Evolutionary conservation across 2,888 invertebrate species (phyloP).

Genomic region (Petrolisthes manimaculis): DNA sequence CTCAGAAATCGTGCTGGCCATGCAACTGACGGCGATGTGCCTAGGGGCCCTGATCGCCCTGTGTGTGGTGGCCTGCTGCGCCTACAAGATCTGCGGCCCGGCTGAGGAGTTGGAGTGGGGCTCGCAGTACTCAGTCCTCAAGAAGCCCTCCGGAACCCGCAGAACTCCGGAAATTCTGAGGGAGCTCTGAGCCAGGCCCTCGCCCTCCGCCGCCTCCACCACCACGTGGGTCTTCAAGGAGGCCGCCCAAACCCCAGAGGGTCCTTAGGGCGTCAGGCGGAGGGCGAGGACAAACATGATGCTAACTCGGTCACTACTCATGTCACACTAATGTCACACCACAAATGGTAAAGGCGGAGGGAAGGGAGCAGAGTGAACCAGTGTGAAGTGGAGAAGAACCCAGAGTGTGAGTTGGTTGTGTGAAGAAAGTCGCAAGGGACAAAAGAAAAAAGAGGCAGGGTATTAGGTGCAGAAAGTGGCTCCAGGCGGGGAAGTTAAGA

Average conservation of each 20-base stretch:
- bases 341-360: neutral
- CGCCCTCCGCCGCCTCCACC: constrained; percentile 19
- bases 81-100: constrained; percentile 65
- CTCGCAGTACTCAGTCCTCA: constrained; percentile 53
- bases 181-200: constrained; percentile 46
- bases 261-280: neutral
- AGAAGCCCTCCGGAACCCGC: constrained; percentile 36
- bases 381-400: no score
- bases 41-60: constrained; percentile 62
- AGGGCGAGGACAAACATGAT: neutral
- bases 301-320: no score
- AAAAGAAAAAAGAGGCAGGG: no score
- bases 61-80: constrained; percentile 65
- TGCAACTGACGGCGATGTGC: constrained; percentile 65
- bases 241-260: neutral
- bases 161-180: constrained; percentile 50
- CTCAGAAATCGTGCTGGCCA: constrained; percentile 63
- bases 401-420: no score
- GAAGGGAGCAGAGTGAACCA: neutral
- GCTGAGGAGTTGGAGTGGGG: constrained; percentile 63
- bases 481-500: no score
- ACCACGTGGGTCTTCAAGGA: constrained; percentile 23
- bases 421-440: no score
- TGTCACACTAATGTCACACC: neutral
- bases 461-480: no score